Evolutionary conservation across 2,113 vertebrate genomes (phyloP), one percentile per base, ranked within the genome.

Genomic region (Perognathus longimembris): DNA sequence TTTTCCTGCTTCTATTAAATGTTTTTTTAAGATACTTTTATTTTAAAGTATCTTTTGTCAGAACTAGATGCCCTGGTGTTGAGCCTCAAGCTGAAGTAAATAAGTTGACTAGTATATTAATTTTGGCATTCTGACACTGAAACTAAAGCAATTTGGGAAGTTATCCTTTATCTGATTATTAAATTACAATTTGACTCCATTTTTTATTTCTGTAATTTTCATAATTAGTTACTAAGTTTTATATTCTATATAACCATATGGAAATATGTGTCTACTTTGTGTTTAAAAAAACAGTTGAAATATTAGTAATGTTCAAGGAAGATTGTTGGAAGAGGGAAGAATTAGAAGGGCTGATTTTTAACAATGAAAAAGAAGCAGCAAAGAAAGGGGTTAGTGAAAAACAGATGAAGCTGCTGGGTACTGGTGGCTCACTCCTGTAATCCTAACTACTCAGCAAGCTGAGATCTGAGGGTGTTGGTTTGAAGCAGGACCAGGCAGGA

Each of bases 81-180:
- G 80, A 94, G 66, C 92, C 34, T 86, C 82, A n/a, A 87, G 85
- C 79, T 71, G 86, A 93, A 64, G 40, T 89, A 92, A 89, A 90
- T 92, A 94, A 78, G 42, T 64, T 80, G 73, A 90, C 86, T 89
- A 92, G 95, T 84, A 84, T 67, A 74, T 87, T 96, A 92, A 96
- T 92, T 95, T 91, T 74, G 69, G 77, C 80, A 92, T 40, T 90
- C 22, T 92, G 22, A 93, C 59, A 75, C 4, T 45, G 32, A 93
- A 90, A 90, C 40, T 36, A 90, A 95, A 77, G 85, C 85, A 94
- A 57, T 66, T 93, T 95, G 24, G 64, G 86, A 91, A 94, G 78
- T 50, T 63, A 4, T n/a, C 1, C 75, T 24, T 90, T 85, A 57
- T 88, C 88, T 89, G 67, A 85, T 95, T 93, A 96, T 95, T 94